Evolutionary conservation across 2,888 invertebrate genomes (phyloP), one percentile per base, ranked within the genome.

Genomic region (Tenthredo scrophulariae): DNA sequence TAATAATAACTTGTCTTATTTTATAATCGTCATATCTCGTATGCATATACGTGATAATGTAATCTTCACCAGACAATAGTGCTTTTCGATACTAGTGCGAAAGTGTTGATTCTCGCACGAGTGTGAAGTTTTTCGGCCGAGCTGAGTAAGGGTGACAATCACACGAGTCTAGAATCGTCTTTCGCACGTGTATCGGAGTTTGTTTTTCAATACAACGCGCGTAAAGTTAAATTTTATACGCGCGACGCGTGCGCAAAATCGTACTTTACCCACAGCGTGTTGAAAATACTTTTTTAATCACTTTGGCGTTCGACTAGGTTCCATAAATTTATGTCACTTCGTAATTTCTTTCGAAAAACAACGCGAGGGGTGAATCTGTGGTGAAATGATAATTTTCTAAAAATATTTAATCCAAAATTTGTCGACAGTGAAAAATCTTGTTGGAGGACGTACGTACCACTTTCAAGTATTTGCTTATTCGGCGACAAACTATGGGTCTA

Each of bases 381-480:
- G 33, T 37, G 15, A 54, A 54, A n/a, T 6, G 7, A 54, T 74
- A 37, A 40, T 77, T n/a, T 77, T 10, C 29, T 40, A 15, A 62
- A 2, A n/a, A 26, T 40, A 83, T 29, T 58, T 50, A 37, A 40
- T 40, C 9, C 72, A 40, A 85, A 46, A 84, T 87, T 84, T 88
- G 84, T 86, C 93, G 95, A 77, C 95, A 97, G 98, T 98, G 90
- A 98, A 98, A 95, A 98, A 97, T 94, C 94, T 98, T 94, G 97
- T 97, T 89, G 98, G 98, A 90, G 98, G 98, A 85, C 96, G 97
- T 91, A 98, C 97, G 86, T 98, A 98, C 94, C 97, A 97, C 95
- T 98, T 98, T 95, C 96, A 98, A 92, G 97, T 98, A 91, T 95
- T 97, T 93, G 98, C 98, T 87, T 97, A 97, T 94, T 97, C 98